These are phyloP conservation scores for Microcebus murinus DNA, from an alignment of 2,113 vertebrate species.

Conservation along the genomic window DNA sequence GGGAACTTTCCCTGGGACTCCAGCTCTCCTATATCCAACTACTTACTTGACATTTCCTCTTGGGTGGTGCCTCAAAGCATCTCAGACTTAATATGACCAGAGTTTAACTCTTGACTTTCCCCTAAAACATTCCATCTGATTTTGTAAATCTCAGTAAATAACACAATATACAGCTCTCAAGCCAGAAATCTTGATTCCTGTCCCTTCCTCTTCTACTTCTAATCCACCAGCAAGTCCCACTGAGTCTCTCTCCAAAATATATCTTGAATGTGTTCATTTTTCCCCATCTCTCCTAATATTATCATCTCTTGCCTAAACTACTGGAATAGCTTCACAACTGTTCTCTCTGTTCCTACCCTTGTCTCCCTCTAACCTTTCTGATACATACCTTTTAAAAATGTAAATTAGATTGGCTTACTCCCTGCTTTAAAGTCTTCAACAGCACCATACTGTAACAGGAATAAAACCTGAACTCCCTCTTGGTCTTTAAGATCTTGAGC, in stretches of 20 bases:
- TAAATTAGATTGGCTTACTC: background rate
- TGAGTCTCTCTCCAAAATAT: background rate
- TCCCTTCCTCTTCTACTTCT: background rate
- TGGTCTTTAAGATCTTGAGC: background rate
- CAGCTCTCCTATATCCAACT: background rate
- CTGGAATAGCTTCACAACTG: background rate
- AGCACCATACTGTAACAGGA: background rate
- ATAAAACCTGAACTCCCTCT: background rate
- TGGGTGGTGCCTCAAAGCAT: background rate
- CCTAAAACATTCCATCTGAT: background rate
- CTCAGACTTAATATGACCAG: conserved; percentile 25
- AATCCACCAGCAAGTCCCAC: background rate
- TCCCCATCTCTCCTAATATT: background rate
- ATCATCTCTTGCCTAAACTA: background rate
- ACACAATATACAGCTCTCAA: conserved; percentile 10
- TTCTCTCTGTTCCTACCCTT: background rate
- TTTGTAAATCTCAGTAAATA: conserved; percentile 35
- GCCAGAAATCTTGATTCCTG: background rate
- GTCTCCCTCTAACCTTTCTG: background rate
- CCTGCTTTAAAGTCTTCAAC: background rate
- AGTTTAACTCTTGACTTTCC: background rate
- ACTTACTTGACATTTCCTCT: conserved; percentile 24
- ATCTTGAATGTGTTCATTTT: background rate
- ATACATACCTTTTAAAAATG: background rate
- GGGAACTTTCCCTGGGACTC: conserved; percentile 15